Evolutionary conservation across 1,140 invertebrate species (phyloP), one percentile per base, ranked within the genome.

Genomic region (Anastatus disparis): DNA sequence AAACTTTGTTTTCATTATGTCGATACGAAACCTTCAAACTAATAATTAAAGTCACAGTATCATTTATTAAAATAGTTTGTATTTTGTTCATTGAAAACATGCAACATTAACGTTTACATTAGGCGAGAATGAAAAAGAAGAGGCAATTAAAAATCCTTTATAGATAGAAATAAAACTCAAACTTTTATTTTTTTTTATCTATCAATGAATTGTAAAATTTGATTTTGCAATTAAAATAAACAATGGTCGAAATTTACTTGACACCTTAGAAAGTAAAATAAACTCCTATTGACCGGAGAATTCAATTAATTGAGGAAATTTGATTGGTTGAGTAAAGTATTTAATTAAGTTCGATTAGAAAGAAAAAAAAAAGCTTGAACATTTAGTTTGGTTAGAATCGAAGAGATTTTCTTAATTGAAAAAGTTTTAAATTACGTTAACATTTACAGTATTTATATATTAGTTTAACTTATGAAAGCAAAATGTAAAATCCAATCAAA

Each of bases 341-440:
- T 42, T 59, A 70, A 70, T 74, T 68, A 50, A 68, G 29, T 55
- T 55, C 20, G 12, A 31, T 20, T 22, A 12, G 13, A 63, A 15
- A n/a, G 10, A 15, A 22, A 15, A 63, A 15, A 31, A 31, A 53
- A 66, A 24, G 3, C 35, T 44, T 56, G 13, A 46, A 46, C 13
- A 40, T 44, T 61, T 17, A 10, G 31, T 6, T 35, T 35, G 4
- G 42, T 12, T n/a, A 13, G 15, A 44, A 44, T 44, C 42, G 7
- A 31, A 22, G 46, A 35, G 27, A 12, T 63, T 63, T 63, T 50
- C 17, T 63, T 63, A 50, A 63, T 63, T 63, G 42, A 48, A 63
- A 63, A 63, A 40, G 48, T 40, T 40, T 4, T 40, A 55, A 65
- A 40, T 40, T 53, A 53, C 50, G n/a, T 20, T 7, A 53, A 55